Evolutionary conservation across 2,113 vertebrate species (phyloP).

Genomic region (Dryoscopus gambensis): DNA sequence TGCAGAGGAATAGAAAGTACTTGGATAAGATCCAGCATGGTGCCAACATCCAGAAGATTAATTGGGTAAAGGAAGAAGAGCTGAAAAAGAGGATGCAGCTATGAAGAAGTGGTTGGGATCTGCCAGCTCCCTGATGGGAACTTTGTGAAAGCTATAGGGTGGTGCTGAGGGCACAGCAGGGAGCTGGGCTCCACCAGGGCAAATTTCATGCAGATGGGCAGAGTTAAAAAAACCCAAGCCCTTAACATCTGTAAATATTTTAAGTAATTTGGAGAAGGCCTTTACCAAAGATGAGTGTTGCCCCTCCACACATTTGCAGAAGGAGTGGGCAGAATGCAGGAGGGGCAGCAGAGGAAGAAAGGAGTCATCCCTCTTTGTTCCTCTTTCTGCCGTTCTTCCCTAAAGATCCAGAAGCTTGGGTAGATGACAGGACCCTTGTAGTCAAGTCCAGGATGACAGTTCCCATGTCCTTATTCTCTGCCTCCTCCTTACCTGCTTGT

Average conservation of each 20-base stretch:
- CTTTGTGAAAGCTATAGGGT: neutral
- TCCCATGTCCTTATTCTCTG: neutral
- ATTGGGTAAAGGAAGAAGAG: neutral
- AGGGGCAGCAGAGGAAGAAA: neutral
- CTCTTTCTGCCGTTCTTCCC: neutral
- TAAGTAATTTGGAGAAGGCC: neutral
- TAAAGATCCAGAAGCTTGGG: neutral
- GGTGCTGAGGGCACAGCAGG: neutral
- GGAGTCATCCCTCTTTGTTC: neutral
- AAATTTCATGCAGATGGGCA: neutral
- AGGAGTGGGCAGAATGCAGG: neutral
- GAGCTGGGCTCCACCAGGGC: neutral
- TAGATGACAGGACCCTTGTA: neutral
- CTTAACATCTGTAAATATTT: neutral
- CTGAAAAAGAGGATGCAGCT: neutral
- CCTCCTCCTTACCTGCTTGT: neutral
- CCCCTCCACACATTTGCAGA: fast-evolving
- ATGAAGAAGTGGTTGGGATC: neutral
- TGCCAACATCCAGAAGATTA: neutral
- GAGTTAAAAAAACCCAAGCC: neutral
- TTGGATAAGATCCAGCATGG: fast-evolving
- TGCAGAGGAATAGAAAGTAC: neutral
- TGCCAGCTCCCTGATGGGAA: neutral
- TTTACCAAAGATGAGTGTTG: neutral
- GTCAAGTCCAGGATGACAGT: neutral